These are phyloP conservation scores for Urocynchramus pylzowi DNA, from an alignment of 2,113 vertebrate species.

Conservation along the genomic window DNA sequence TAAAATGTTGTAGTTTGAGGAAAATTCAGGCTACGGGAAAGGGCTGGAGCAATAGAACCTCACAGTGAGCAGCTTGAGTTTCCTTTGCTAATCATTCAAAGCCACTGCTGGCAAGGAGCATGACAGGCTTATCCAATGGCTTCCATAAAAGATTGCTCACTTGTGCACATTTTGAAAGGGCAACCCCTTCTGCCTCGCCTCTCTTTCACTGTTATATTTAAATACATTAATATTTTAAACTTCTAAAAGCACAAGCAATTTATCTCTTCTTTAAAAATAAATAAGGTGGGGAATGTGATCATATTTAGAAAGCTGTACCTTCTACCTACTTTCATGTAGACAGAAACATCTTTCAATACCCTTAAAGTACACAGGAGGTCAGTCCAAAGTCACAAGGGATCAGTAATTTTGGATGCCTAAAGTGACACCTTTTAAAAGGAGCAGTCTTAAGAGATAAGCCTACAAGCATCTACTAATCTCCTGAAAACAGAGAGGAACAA, in stretches of 20 bases:
- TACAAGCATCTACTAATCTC: neutral
- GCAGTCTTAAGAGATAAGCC: neutral
- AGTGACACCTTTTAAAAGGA: neutral
- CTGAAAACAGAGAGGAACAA: neutral
- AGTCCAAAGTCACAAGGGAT: neutral
- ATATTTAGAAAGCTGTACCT: neutral
- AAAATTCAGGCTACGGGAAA: neutral
- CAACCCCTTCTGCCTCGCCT: neutral
- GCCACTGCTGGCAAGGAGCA: neutral
- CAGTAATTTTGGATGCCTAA: neutral
- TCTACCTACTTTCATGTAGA: neutral
- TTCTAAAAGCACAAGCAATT: conserved; percentile 33
- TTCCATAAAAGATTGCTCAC: neutral
- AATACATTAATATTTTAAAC: conserved; percentile 53
- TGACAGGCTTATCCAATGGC: neutral
- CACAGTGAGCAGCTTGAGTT: neutral
- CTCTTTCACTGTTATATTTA: neutral
- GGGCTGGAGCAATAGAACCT: neutral
- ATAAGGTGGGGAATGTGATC: neutral
- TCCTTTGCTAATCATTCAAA: neutral
- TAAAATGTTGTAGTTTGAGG: neutral
- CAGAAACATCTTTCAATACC: neutral
- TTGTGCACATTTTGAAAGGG: neutral
- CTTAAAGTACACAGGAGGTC: neutral
- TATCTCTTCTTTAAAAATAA: conserved; percentile 53